These are phyloP conservation scores for Drosophila sp. DNA, from an alignment of 1,140 invertebrate species.

Conservation along the genomic window DNA sequence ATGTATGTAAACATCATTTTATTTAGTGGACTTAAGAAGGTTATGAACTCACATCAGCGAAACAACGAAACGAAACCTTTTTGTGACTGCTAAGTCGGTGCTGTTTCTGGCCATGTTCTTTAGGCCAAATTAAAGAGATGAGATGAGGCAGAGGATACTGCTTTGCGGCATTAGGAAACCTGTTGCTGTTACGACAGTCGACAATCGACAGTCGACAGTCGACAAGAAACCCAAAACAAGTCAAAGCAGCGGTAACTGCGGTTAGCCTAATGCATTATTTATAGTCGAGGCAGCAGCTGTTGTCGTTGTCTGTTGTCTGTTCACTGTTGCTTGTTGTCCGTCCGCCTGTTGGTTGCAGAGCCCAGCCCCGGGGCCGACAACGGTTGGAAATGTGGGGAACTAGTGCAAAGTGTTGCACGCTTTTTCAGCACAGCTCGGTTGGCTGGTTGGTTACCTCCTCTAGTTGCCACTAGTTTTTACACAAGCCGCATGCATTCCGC, in stretches of 20 bases:
- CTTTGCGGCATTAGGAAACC: constrained; percentile 44
- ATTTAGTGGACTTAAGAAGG: background rate
- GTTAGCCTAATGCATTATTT: constrained; percentile 67
- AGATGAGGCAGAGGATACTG: constrained; percentile 20
- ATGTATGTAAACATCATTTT: background rate
- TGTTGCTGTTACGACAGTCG: constrained; percentile 53
- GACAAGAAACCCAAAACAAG: constrained; percentile 34
- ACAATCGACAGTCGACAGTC: background rate
- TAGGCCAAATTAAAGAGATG: constrained; percentile 8
- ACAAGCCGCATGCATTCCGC: constrained; percentile 25
- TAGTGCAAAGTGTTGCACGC: constrained; percentile 63
- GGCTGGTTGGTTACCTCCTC: constrained; percentile 34
- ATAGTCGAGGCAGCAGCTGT: constrained; percentile 42
- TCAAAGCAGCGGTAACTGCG: constrained; percentile 46
- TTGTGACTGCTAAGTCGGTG: background rate
- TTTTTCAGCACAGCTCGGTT: constrained; percentile 67
- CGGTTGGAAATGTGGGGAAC: constrained; percentile 49
- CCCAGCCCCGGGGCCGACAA: constrained; percentile 22
- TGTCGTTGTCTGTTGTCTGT: constrained; percentile 20
- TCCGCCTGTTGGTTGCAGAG: background rate
- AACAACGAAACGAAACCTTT: constrained; percentile 1
- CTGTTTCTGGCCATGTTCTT: constrained; percentile 27
- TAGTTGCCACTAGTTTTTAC: constrained; percentile 39
- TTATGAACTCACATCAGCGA: background rate
- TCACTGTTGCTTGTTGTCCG: background rate